Evolutionary conservation across 1,140 invertebrate genomes (phyloP).

Genomic region (Rhagoletis pomonella): DNA sequence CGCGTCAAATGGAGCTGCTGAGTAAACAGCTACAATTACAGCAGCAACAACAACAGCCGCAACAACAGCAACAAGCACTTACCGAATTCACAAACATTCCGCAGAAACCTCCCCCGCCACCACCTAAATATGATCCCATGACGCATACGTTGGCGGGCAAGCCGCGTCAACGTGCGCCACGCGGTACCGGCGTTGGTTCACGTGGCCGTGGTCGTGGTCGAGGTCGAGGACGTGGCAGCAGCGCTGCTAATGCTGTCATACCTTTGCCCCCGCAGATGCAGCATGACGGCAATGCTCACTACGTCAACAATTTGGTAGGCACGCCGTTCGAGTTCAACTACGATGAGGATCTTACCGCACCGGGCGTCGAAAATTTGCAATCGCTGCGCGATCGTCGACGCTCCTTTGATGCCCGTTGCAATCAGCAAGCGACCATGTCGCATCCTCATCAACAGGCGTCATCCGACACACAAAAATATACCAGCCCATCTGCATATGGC

Average conservation of each 20-base stretch:
- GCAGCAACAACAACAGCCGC: slow-evolving; percentile 57
- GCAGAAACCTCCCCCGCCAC: slow-evolving; percentile 33
- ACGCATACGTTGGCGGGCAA: slow-evolving; percentile 71
- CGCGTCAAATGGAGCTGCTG: slow-evolving; percentile 76
- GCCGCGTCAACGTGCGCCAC: slow-evolving; percentile 76
- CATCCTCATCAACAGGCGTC: slow-evolving; percentile 62
- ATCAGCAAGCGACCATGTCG: slow-evolving; percentile 56
- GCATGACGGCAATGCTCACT: slow-evolving; percentile 69
- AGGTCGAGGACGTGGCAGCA: slow-evolving; percentile 69
- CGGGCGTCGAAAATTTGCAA: slow-evolving; percentile 85
- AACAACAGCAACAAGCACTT: slow-evolving; percentile 57
- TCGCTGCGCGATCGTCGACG: slow-evolving; percentile 87
- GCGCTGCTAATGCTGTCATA: slow-evolving; percentile 61
- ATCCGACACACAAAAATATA: slow-evolving; percentile 65
- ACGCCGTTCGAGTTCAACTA: slow-evolving; percentile 92
- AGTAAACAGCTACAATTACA: slow-evolving; percentile 57
- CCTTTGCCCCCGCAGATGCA: slow-evolving; percentile 70
- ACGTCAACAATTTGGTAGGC: slow-evolving; percentile 83
- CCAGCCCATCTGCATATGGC: slow-evolving; percentile 66
- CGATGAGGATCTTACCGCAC: slow-evolving; percentile 84
- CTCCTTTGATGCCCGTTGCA: slow-evolving; percentile 83
- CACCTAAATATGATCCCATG: slow-evolving; percentile 66
- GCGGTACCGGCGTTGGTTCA: slow-evolving; percentile 76
- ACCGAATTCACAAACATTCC: slow-evolving; percentile 58
- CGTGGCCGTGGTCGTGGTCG: slow-evolving; percentile 84